Conservation (phyloP, 2,797 vertebrate genomes). For the Astyanax mexicanus region DNA sequence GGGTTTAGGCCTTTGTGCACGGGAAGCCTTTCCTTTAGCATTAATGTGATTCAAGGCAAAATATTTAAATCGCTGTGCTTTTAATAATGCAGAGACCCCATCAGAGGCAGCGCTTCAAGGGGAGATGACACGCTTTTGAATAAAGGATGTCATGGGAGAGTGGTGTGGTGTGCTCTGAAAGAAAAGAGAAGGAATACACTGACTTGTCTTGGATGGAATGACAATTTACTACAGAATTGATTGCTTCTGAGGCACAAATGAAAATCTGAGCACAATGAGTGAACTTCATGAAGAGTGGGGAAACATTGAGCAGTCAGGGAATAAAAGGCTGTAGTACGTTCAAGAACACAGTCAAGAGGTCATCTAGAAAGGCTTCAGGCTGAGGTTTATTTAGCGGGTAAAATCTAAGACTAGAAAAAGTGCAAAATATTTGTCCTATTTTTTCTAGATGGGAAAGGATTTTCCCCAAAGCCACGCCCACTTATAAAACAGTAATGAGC, state of each 20-base stretch:
- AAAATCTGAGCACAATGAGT: neutral
- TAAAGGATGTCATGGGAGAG: conserved; percentile 41
- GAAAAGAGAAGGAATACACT: conserved; percentile 26
- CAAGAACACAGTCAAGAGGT: conserved; percentile 9
- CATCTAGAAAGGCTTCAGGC: neutral
- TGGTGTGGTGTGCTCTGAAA: conserved; percentile 15
- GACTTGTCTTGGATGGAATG: neutral
- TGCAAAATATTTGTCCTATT: neutral
- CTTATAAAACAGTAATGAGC: conserved; percentile 26
- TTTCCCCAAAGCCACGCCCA: conserved; percentile 20
- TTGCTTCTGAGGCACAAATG: conserved; percentile 6
- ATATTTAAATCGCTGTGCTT: conserved; percentile 44
- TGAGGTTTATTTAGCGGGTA: neutral
- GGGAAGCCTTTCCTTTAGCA: conserved; percentile 13
- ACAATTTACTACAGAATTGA: conserved; percentile 28
- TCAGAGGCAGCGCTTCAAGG: conserved; percentile 28
- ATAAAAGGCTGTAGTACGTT: neutral
- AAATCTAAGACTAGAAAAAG: neutral
- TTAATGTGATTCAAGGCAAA: conserved; percentile 41
- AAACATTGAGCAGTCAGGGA: neutral
- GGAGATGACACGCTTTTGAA: conserved; percentile 35
- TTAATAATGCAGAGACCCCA: conserved; percentile 48
- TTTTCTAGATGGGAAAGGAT: neutral
- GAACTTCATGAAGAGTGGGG: neutral
- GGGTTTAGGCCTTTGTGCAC: neutral